Evolutionary conservation across 2,888 invertebrate species (phyloP).

Genomic region (Ophion slaviceki): DNA sequence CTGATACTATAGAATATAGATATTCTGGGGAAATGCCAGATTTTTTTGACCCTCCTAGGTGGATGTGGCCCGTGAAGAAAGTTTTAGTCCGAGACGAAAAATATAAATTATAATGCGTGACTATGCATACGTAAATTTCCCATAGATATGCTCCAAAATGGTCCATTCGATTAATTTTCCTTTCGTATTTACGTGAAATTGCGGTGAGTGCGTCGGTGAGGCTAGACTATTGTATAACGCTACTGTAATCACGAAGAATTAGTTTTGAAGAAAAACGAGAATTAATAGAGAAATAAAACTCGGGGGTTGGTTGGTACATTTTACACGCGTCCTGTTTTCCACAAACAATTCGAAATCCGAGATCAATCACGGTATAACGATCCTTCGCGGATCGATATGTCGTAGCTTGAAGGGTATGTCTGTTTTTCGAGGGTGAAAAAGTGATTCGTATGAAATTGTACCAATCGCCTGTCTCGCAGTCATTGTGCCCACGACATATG

Average conservation of each 20-base stretch:
- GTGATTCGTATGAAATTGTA: constrained; percentile 62
- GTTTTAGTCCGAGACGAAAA: neutral
- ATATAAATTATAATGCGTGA: neutral
- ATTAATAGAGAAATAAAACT: constrained; percentile 27
- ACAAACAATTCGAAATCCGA: constrained; percentile 44
- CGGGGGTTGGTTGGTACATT: constrained; percentile 63
- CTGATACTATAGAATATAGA: too few relatives aligned
- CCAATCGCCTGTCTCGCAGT: constrained; percentile 62
- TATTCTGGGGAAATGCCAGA: neutral
- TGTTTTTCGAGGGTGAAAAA: constrained; percentile 50
- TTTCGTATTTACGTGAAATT: constrained; percentile 7
- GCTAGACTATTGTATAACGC: constrained; percentile 44
- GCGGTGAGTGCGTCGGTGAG: constrained; percentile 57
- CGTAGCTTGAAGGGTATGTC: constrained; percentile 25
- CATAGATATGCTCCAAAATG: neutral
- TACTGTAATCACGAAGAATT: constrained; percentile 52
- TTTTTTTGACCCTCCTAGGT: too few relatives aligned
- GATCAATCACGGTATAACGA: constrained; percentile 39
- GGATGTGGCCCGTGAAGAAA: neutral
- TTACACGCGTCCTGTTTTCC: constrained; percentile 62
- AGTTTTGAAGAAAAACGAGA: constrained; percentile 18
- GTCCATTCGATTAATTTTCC: neutral
- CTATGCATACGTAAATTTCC: neutral
- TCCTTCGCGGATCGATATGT: constrained; percentile 23
- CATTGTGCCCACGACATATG: constrained; percentile 55